Base-by-base conservation (phyloP, 2,888 invertebrate species). In the Harpalus rubripes region DNA sequence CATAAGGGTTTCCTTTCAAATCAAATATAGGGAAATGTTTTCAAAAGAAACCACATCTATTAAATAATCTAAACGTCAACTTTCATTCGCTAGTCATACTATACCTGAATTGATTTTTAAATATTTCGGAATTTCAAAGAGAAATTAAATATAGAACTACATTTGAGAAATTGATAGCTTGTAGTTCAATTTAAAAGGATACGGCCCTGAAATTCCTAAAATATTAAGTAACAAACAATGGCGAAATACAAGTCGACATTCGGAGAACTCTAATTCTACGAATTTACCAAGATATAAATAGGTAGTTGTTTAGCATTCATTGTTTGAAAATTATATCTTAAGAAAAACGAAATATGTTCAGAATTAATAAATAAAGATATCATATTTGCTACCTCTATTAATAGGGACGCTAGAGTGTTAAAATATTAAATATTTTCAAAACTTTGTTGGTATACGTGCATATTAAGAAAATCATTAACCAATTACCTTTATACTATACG, bases 131-230 rank as follows among this genome's bases (percentile, higher is more conserved):
- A 52, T 8, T 52, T 52, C 10, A 52, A 12, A 7, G 10, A 5
- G 44, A 39, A 32, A 15, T 68, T 68, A 41, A 68, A n/a, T 41
- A 32, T 68, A 68, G 41, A 63, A 22, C n/a, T 2, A 32, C 22
- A 22, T 22, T 2, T 32, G 3, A 32, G 68, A 63, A 22, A 63
- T 63, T 63, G 59, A 63, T 22, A 22, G 63, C 22, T 5, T 22
- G 7, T 8, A 74, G 44, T 10, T 44, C 52, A 18, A 74, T 74
- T 74, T 74, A 74, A 8, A 18, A 8, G 52, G 72, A 44, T 52
- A 74, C 44, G 72, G 72, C 52, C 72, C 72, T 74, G 44, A 74
- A 74, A 74, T 68, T 68, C 15, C 32, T 68, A 68, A 68, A 68
- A 68, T 39, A 68, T 68, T 68, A 68, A 68, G 32, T 68, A 68